Percentiles rank a stretch among this genome's conserved stretches.
Conservation (phyloP, 2,797 vertebrate genomes). For the Astyanax mexicanus region DNA sequence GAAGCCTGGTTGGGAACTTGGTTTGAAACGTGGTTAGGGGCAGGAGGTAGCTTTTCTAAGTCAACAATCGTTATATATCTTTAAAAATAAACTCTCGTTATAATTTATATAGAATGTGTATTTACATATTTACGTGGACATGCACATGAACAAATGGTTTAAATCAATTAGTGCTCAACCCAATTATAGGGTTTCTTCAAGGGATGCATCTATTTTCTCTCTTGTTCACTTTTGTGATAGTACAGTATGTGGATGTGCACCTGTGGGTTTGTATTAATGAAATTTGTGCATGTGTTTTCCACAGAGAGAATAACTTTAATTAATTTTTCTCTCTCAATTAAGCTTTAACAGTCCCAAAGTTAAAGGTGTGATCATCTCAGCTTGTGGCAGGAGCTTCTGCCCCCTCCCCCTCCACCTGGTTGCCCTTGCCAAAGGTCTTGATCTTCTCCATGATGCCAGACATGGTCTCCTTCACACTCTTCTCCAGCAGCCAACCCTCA, state of each 20-base stretch:
- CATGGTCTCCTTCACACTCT: constrained; percentile 89
- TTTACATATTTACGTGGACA: constrained; percentile 54
- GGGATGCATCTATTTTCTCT: neutral
- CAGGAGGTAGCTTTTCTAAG: neutral
- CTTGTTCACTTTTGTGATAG: constrained; percentile 5
- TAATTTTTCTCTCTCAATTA: constrained; percentile 39
- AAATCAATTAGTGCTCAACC: constrained; percentile 18
- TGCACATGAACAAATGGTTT: constrained; percentile 49
- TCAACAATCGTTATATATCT: constrained; percentile 18
- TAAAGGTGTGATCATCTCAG: constrained; percentile 70
- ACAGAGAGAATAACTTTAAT: constrained; percentile 39
- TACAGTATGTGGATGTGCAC: neutral
- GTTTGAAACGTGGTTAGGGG: neutral
- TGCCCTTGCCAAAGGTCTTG: constrained; percentile 84
- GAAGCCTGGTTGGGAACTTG: constrained; percentile 21
- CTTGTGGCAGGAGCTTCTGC: constrained; percentile 73
- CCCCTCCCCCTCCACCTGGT: constrained; percentile 85
- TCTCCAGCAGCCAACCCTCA: constrained; percentile 93
- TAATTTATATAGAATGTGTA: constrained; percentile 67
- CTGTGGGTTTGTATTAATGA: constrained; percentile 22
- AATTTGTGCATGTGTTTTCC: constrained; percentile 31
- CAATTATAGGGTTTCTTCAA: constrained; percentile 50
- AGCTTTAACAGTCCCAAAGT: constrained; percentile 59
- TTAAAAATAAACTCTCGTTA: constrained; percentile 71
- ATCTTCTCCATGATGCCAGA: constrained; percentile 77